Base-by-base conservation (phyloP, 2,797 vertebrate genomes). In the Sphaeramia orbicularis region DNA sequence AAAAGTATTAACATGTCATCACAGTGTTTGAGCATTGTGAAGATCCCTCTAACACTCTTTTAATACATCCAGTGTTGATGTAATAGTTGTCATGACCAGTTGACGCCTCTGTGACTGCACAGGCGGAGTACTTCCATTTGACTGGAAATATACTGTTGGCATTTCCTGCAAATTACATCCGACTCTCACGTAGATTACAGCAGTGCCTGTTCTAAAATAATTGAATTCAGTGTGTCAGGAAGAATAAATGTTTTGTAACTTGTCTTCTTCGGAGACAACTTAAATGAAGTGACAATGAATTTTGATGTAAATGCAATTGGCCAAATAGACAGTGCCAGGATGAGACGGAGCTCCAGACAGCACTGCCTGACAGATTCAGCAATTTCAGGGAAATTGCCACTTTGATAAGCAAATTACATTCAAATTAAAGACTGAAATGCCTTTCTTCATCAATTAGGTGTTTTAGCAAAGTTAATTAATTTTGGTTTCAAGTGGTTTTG, bases 241-340 rank as follows among this genome's bases (percentile, higher is more conserved):
- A 74, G 61, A 93, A 91, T 93, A 77, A 82, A 90, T 56, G 71
- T 85, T 92, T 94, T 83, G 85, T 91, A 85, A 92, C 94, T 71
- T 71, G 93, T 90, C 86, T 89, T 86, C 92, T 94, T 84, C 43
- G 90, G 75, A 84, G 80, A 91, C 91, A 91, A 86, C 84, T 92
- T 93, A 94, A 95, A 95, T 93, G 85, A 93, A 75, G 80, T 93
- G 80, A 90, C 91, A 83, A 84, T 92, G 83, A 84, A 91, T 72
- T 95, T 92, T 90, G 77, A 93, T 93, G 80, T 78, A 89, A 94
- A 89, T 92, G 84, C 79, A 94, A 73, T 94, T 94, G 92, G 89
- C 92, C 86, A 74, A 69, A 83, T 81, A 69, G 47, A n/a, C 21
- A 24, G 93, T 86, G 85, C 86, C 90, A 89, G 70, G 88, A 94